A percentile compares a stretch with the other conserved stretches of the same genome.
Conservation (phyloP, 1,140 invertebrate genomes). For the Homalodisca vitripennis region DNA sequence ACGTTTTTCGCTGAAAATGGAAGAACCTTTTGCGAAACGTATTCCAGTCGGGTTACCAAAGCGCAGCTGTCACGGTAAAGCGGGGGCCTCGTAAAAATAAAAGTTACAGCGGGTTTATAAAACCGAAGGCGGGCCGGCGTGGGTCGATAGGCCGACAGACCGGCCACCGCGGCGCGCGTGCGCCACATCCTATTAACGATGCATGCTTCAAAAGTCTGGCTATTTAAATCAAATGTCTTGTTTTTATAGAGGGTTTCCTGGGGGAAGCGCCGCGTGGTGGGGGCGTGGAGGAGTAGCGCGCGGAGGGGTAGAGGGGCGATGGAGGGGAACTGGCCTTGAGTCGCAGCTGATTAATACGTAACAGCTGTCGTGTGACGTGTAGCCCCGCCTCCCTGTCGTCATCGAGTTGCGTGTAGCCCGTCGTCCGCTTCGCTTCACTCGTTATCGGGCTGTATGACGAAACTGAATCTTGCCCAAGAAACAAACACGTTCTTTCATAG, state of each 20-base stretch:
- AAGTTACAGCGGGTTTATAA: neutral
- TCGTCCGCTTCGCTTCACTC: neutral
- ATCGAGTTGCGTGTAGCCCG: neutral
- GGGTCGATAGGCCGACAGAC: conserved; percentile 9
- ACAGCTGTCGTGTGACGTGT: conserved; percentile 16
- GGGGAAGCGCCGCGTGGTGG: neutral
- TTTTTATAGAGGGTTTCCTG: conserved; percentile 22
- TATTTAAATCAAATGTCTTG: conserved; percentile 22
- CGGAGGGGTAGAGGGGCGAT: neutral
- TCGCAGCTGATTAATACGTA: conserved; percentile 24
- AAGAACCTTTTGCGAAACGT: too few relatives aligned
- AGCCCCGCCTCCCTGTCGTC: conserved; percentile 5
- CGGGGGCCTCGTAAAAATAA: neutral
- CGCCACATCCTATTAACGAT: conserved; percentile 1
- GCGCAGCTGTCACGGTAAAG: too few relatives aligned
- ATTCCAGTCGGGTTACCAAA: too few relatives aligned
- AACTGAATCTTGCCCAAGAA: too few relatives aligned
- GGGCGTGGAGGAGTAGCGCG: neutral
- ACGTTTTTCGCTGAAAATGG: too few relatives aligned
- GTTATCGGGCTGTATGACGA: too few relatives aligned
- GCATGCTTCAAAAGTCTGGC: conserved; percentile 13
- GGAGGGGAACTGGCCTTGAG: conserved; percentile 19
- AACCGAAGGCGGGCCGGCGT: neutral
- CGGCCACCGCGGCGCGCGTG: neutral
- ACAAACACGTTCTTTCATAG: too few relatives aligned